These are phyloP conservation scores for Brenthis hecate DNA, from an alignment of 2,888 invertebrate species.

Conservation along the genomic window DNA sequence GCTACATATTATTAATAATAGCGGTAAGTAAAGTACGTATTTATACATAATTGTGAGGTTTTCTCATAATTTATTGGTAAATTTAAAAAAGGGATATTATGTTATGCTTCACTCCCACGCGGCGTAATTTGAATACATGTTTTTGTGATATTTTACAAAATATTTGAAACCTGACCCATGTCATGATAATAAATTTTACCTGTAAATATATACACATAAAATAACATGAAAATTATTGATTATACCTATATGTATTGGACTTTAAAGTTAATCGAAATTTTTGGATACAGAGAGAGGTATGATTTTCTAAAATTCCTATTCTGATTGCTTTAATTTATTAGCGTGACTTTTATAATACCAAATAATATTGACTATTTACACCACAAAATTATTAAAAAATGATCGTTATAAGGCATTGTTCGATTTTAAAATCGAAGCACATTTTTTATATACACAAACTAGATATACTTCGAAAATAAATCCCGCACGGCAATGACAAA, in stretches of 20 bases:
- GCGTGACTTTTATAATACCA: too few relatives aligned
- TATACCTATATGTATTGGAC: too few relatives aligned
- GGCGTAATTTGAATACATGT: slow-evolving; percentile 58
- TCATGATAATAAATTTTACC: slow-evolving; percentile 43
- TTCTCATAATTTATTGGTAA: slow-evolving; percentile 35
- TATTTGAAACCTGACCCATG: slow-evolving; percentile 58
- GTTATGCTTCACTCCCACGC: slow-evolving; percentile 39
- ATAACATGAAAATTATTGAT: too few relatives aligned
- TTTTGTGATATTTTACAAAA: slow-evolving; percentile 58
- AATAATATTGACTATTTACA: too few relatives aligned
- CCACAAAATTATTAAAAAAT: neutral
- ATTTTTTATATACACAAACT: slow-evolving; percentile 24
- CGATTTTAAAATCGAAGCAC: slow-evolving; percentile 1
- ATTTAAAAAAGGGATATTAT: slow-evolving; percentile 34
- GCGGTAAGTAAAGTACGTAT: too few relatives aligned
- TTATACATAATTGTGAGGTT: slow-evolving; percentile 11
- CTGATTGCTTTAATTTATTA: too few relatives aligned
- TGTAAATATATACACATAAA: too few relatives aligned
- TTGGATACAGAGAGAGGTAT: too few relatives aligned
- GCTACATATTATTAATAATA: neutral
- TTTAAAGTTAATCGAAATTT: too few relatives aligned
- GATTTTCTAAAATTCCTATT: too few relatives aligned
- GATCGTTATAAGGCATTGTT: slow-evolving; percentile 15
- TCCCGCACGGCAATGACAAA: slow-evolving; percentile 63
- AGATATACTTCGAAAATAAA: slow-evolving; percentile 47